phyloP scores from a whole-genome alignment of 2,888 invertebrate genomes.

The Lucinisca nassula region DNA sequence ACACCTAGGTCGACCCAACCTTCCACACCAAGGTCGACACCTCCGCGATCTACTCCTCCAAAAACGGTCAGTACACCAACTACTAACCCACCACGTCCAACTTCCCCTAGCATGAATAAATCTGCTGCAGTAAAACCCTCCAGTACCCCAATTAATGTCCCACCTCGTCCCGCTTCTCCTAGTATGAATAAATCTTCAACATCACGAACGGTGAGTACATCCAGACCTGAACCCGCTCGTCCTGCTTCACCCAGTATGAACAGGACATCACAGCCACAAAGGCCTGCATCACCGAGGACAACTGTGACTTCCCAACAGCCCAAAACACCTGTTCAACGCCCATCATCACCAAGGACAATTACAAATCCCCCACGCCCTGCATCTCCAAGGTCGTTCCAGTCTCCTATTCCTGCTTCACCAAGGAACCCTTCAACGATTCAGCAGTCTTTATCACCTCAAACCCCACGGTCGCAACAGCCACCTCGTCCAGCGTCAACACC shows the following conservation, averaged over 20 bases:
- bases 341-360: constrained; percentile 15
- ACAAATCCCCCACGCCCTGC: constrained; percentile 16
- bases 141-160: constrained; percentile 10
- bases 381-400: constrained; percentile 22
- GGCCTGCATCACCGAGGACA: constrained; percentile 44
- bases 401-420: constrained; percentile 36
- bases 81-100: not conserved
- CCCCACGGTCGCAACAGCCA: constrained; percentile 26
- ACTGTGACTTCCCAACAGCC: constrained; percentile 32
- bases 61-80: constrained; percentile 31
- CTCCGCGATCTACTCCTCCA: constrained; percentile 34
- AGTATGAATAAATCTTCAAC: not conserved
- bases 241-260: not conserved
- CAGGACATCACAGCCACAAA: not conserved
- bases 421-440: constrained; percentile 30
- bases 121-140: not conserved
- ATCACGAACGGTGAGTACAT: not conserved
- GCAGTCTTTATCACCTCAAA: constrained; percentile 45
- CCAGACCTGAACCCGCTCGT: not conserved
- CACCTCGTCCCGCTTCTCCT: constrained; percentile 9
- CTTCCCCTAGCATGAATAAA: not conserved
- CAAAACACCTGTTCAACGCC: constrained; percentile 42
- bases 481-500: constrained; percentile 62
- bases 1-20: constrained; percentile 2
- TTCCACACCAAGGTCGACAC: constrained; percentile 46